These are phyloP conservation scores for Scyliorhinus canicula DNA, from an alignment of 2,797 vertebrate genomes.

Conservation along the genomic window DNA sequence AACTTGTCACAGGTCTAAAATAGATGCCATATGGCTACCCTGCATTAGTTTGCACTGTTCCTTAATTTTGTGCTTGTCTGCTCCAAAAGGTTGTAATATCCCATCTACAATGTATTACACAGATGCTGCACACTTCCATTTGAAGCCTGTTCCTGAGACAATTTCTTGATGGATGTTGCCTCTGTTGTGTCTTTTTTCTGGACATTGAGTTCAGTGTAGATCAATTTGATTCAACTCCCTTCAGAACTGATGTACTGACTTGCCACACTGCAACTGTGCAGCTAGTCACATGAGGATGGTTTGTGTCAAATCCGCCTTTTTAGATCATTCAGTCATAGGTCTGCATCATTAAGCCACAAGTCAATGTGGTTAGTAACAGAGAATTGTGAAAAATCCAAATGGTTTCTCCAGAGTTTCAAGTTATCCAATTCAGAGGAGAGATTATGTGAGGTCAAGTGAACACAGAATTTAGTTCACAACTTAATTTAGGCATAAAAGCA, in stretches of 20 bases:
- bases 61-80: conserved; percentile 19
- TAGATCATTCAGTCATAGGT: neutral
- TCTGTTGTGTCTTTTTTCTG: neutral
- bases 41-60: neutral
- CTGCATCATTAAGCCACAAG: neutral
- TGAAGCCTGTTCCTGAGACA: neutral
- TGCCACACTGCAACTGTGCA: neutral
- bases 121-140: conserved; percentile 7
- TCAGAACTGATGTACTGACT: conserved; percentile 19
- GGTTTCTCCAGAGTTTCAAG: neutral
- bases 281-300: conserved; percentile 1
- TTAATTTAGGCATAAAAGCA: neutral
- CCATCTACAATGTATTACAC: neutral
- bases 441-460: neutral
- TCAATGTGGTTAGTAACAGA: neutral
- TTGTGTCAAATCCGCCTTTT: neutral
- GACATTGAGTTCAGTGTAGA: neutral
- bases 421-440: neutral
- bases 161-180: conserved; percentile 21
- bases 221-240: neutral
- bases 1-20: neutral
- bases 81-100: neutral
- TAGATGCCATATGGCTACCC: neutral
- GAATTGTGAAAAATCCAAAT: neutral
- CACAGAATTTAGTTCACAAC: neutral